Evolutionary conservation across 2,888 invertebrate genomes (phyloP).

Genomic region (Philaethria dido): DNA sequence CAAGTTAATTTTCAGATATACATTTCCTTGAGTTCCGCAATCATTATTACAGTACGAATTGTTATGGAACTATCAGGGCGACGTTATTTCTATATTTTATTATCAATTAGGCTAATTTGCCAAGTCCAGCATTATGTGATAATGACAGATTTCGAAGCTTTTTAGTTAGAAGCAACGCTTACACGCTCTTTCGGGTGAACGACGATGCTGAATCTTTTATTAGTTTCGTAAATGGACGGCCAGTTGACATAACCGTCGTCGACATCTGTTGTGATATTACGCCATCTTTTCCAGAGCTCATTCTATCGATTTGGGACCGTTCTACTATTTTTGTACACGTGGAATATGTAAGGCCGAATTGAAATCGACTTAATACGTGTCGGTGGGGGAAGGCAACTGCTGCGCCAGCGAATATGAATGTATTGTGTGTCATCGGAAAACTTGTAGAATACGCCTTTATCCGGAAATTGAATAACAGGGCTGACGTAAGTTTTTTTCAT

Average conservation of each 20-base stretch:
- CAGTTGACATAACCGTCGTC: conserved; percentile 80
- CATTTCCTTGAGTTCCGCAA: not conserved
- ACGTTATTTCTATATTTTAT: not conserved
- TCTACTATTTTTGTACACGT: conserved; percentile 71
- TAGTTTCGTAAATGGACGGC: conserved; percentile 80
- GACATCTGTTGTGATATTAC: conserved; percentile 82
- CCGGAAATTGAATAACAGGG: conserved; percentile 42
- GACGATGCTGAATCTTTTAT: conserved; percentile 83
- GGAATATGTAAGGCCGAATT: conserved; percentile 66
- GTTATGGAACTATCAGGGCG: not conserved
- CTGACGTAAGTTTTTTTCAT: conserved; percentile 19
- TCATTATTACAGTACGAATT: not conserved
- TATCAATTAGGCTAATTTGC: not conserved
- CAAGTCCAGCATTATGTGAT: conserved; percentile 56
- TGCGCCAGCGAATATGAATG: conserved; percentile 49
- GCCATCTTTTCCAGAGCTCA: conserved; percentile 64
- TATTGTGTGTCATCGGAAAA: conserved; percentile 48
- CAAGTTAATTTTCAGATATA: not conserved
- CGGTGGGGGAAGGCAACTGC: conserved; percentile 45
- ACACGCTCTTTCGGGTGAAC: conserved; percentile 73
- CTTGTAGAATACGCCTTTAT: conserved; percentile 44
- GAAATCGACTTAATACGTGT: conserved; percentile 57
- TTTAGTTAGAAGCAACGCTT: conserved; percentile 61
- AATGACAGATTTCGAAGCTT: conserved; percentile 66
- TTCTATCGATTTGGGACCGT: conserved; percentile 65